Conservation (phyloP, 2,797 vertebrate genomes). For the Lacerta agilis region DNA sequence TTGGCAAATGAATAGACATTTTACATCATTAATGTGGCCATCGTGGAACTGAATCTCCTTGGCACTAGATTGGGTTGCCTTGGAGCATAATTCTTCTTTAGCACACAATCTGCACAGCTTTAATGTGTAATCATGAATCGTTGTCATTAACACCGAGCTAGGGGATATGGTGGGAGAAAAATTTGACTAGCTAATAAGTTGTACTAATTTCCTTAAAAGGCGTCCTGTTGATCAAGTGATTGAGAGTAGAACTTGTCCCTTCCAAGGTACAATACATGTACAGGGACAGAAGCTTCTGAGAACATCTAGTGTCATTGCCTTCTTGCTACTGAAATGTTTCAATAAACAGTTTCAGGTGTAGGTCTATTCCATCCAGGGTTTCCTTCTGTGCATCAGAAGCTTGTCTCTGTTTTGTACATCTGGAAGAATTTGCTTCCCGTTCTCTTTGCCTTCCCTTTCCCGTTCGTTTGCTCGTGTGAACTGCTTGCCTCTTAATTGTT, state of each 20-base stretch:
- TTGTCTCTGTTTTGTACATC: not conserved
- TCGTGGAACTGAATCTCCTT: slow-evolving; percentile 8
- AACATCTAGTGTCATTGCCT: not conserved
- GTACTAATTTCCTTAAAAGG: slow-evolving; percentile 2
- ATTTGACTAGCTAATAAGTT: not conserved
- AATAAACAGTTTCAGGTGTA: not conserved
- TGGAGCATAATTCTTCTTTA: slow-evolving; percentile 8
- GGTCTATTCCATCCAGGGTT: not conserved
- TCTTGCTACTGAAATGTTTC: not conserved
- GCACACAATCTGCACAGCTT: not conserved
- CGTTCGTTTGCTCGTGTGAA: not conserved
- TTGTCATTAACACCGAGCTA: not conserved
- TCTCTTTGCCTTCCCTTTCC: not conserved
- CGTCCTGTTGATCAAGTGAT: not conserved
- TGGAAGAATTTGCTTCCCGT: not conserved
- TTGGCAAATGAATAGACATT: not conserved
- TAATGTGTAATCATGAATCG: not conserved
- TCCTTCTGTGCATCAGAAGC: not conserved
- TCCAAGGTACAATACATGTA: not conserved
- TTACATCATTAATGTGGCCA: not conserved
- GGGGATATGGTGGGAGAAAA: not conserved
- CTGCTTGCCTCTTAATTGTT: not conserved
- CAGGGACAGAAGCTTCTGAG: not conserved
- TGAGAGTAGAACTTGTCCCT: not conserved
- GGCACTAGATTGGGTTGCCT: not conserved